Percentiles rank a stretch among this genome's conserved stretches.
Conservation (phyloP, 35 echinoderm and acorn worm genomes). For the Diadema setosum region DNA sequence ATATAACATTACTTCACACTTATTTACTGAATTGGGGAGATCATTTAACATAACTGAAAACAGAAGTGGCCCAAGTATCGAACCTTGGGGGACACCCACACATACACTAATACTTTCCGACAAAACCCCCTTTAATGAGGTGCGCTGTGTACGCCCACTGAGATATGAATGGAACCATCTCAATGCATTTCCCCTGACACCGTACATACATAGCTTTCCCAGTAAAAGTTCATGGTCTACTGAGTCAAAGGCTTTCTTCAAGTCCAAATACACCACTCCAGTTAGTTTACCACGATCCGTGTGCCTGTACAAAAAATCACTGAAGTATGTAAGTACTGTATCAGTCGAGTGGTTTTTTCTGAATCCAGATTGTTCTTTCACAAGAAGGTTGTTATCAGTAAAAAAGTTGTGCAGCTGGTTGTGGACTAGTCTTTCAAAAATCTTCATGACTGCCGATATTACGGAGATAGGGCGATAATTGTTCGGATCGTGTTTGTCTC, state of each 20-base stretch:
- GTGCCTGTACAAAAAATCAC: slow-evolving; percentile 17
- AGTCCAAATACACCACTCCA: slow-evolving; percentile 28
- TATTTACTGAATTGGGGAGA: too few species aligned
- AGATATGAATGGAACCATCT: too few species aligned
- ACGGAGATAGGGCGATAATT: slow-evolving; percentile 30
- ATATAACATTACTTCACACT: too few species aligned
- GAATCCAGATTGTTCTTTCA: slow-evolving; percentile 19
- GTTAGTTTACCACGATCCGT: slow-evolving; percentile 1
- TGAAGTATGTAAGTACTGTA: slow-evolving; percentile 18
- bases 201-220: too few species aligned
- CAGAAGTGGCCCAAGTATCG: too few species aligned
- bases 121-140: too few species aligned
- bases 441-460: slow-evolving; percentile 31
- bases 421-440: slow-evolving; percentile 39
- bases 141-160: too few species aligned
- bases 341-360: neutral
- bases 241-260: slow-evolving; percentile 49
- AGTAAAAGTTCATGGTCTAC: slow-evolving; percentile 23
- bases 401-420: neutral
- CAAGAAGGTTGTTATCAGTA: neutral
- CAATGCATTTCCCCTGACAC: too few species aligned
- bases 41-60: too few species aligned
- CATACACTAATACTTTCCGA: too few species aligned
- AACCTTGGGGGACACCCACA: too few species aligned
- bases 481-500: neutral